Evolutionary conservation across 2,797 vertebrate species (phyloP).

Genomic region (Champsocephalus gunnari): DNA sequence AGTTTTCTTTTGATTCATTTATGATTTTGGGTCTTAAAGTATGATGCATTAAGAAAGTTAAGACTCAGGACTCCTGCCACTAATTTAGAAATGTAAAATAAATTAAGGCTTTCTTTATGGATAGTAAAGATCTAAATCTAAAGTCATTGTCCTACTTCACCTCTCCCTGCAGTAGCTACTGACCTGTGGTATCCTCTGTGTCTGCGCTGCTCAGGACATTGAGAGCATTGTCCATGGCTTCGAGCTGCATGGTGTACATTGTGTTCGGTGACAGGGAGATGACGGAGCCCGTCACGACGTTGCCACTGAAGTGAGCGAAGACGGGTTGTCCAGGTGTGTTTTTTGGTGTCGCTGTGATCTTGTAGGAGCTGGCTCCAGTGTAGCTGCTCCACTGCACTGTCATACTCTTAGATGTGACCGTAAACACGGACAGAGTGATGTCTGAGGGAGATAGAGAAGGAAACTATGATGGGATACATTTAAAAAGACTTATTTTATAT

Average conservation of each 20-base stretch:
- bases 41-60: neutral
- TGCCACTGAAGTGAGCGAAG: slow-evolving; percentile 79
- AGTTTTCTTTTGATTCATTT: neutral
- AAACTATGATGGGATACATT: neutral
- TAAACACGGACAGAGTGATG: slow-evolving; percentile 82
- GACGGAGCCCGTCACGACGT: slow-evolving; percentile 82
- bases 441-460: slow-evolving; percentile 61
- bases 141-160: neutral
- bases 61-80: neutral
- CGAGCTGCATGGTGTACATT: slow-evolving; percentile 80
- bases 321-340: slow-evolving; percentile 70
- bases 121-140: neutral
- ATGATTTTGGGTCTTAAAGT: neutral
- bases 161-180: slow-evolving; percentile 20
- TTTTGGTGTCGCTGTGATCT: slow-evolving; percentile 82
- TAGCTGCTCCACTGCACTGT: slow-evolving; percentile 81
- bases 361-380: slow-evolving; percentile 83
- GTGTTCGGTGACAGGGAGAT: slow-evolving; percentile 84
- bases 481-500: neutral
- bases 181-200: slow-evolving; percentile 81
- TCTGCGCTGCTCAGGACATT: slow-evolving; percentile 77
- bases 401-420: slow-evolving; percentile 87
- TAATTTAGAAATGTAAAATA: neutral
- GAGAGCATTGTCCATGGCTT: slow-evolving; percentile 83
- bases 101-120: neutral